Conservation (phyloP, 2,888 invertebrate genomes). For the Congeria kusceri region DNA sequence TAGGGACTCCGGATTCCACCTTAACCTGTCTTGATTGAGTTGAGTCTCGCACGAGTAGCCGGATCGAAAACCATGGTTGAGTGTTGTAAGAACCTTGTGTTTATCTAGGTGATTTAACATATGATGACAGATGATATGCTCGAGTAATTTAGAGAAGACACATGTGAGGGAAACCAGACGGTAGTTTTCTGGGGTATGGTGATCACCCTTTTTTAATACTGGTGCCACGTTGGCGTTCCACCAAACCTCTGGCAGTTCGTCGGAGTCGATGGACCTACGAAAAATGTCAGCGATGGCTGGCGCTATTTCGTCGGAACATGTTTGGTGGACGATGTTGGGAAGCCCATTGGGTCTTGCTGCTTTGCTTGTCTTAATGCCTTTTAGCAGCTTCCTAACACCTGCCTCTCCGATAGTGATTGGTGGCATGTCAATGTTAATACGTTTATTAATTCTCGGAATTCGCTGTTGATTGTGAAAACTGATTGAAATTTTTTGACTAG, state of each 20-base stretch:
- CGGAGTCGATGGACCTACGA: background rate
- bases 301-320: background rate
- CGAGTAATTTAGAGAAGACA: background rate
- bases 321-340: background rate
- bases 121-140: background rate
- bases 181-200: background rate
- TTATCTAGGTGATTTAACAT: too few species aligned
- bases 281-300: background rate
- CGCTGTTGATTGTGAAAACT: background rate
- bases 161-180: background rate
- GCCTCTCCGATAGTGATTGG: background rate
- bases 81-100: too few species aligned
- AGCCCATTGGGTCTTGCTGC: background rate
- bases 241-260: background rate
- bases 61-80: too few species aligned
- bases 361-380: background rate
- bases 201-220: background rate
- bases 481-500: background rate
- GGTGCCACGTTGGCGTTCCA: background rate
- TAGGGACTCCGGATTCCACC: too few species aligned
- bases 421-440: background rate
- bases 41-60: too few species aligned
- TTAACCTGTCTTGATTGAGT: too few species aligned
- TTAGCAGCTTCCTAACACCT: background rate
- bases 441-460: background rate